Evolutionary conservation across 2,797 vertebrate species (phyloP).

Genomic region (Sarcoramphus papa): DNA sequence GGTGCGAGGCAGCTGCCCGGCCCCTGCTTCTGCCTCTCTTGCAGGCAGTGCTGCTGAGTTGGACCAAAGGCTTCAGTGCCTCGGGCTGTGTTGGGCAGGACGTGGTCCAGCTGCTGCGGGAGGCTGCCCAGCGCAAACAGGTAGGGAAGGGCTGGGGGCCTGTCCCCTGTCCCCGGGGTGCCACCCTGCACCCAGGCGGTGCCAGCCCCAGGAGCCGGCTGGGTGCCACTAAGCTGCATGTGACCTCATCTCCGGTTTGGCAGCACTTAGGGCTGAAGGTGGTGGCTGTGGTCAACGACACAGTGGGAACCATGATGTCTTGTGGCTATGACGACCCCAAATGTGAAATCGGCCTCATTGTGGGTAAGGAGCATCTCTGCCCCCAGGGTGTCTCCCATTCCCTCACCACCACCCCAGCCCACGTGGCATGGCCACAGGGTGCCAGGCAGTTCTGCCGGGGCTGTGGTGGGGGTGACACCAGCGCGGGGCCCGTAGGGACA

Average conservation of each 20-base stretch:
- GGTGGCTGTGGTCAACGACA: constrained; percentile 79
- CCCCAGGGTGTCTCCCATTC: background rate
- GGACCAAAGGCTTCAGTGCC: constrained; percentile 89
- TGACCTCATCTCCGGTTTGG: constrained; percentile 23
- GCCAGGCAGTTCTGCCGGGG: background rate
- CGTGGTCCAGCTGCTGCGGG: constrained; percentile 78
- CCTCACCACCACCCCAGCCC: background rate
- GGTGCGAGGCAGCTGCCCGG: background rate
- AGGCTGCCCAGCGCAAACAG: constrained; percentile 76
- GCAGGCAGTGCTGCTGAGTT: constrained; percentile 85
- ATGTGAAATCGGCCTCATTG: constrained; percentile 78
- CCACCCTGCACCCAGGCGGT: background rate
- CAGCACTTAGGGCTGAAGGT: constrained; percentile 72
- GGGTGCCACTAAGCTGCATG: background rate
- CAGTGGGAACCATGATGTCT: constrained; percentile 82
- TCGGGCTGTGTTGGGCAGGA: constrained; percentile 81
- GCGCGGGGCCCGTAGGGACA: constrained; percentile 42
- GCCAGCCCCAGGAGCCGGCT: background rate
- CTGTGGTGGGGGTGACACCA: background rate
- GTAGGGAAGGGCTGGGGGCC: constrained; percentile 44
- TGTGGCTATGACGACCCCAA: constrained; percentile 73
- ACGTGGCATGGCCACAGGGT: accelerated
- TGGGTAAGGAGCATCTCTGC: constrained; percentile 65
- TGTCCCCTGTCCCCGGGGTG: background rate
- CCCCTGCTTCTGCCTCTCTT: background rate